Conservation (phyloP, 2,113 vertebrate species). For the Globicephala melas region DNA sequence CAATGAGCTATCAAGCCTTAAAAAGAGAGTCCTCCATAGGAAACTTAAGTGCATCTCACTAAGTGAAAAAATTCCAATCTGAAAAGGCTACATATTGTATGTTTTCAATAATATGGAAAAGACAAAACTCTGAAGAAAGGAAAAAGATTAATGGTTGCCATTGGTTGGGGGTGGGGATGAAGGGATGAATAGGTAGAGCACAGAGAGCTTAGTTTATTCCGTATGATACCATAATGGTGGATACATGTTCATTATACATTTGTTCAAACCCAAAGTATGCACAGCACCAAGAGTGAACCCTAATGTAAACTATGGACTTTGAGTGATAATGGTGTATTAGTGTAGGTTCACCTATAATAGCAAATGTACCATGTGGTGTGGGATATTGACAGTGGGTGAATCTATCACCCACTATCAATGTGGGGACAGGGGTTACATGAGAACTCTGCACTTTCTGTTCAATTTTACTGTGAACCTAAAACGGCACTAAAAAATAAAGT, state of each 20-base stretch:
- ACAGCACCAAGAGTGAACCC: background rate
- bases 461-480: background rate
- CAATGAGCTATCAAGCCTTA: background rate
- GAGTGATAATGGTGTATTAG: background rate
- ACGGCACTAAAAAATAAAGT: background rate
- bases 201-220: background rate
- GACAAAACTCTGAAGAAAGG: background rate
- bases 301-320: background rate
- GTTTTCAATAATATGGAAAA: conserved; percentile 1
- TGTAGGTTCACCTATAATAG: background rate
- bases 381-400: background rate
- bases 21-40: background rate
- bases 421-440: rapidly evolving
- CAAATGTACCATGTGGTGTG: background rate
- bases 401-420: background rate
- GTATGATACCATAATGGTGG: background rate
- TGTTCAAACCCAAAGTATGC: background rate
- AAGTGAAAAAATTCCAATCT: background rate
- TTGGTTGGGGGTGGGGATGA: background rate
- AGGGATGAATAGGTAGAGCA: background rate
- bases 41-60: background rate
- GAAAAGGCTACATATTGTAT: background rate
- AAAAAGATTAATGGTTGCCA: background rate
- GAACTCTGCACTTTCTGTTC: background rate
- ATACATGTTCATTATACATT: background rate